Base-by-base conservation (phyloP, 2,888 invertebrate species). In the Rhamnusium bicolor region DNA sequence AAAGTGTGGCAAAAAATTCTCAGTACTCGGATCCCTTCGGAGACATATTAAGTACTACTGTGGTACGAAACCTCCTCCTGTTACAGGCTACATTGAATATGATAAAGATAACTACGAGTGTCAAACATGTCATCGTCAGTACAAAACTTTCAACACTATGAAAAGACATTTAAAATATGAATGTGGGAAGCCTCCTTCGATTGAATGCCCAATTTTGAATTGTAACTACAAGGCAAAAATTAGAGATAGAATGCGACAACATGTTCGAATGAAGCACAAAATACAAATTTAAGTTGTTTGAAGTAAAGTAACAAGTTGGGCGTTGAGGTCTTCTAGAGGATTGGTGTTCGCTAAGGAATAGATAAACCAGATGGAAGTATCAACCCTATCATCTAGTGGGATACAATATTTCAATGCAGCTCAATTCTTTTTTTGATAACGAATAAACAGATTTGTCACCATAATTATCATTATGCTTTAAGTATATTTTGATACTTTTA, bases 91-190 rank as follows among this genome's bases (percentile, higher is more conserved):
- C 63, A 77, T 75, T 3, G 75, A 82, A 63, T 65, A 76, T 8
- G 73, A 62, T 5, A 73, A 79, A 7, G 77, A 81, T 7, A 74
- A 74, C 49, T 79, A 73, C 27, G 73, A 73, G 46, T 80, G 79
- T 29, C 16, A 68, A 3, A 71, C 67, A 8, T 79, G 77, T 27
- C 47, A 79, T 16, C 77, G 80, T 53, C 77, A 72, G n/a, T 84
- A 84, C 73, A 84, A 83, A 66, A 77, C 81, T 7, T 84, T 76
- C 58, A 79, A 78, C 61, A 83, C 84, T 0, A 63, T 84, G 73
- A 83, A 81, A 66, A 69, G 85, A 19, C 85, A 85, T 73, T 71
- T 84, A 27, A 80, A 83, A 8, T 83, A 84, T 63, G 84, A 84
- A 65, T 85, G 85, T 49, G 82, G 82, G 1, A 85, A 85, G 69